phyloP scores from a whole-genome alignment of 2,113 vertebrate genomes.

The Pelmatolapia mariae region DNA sequence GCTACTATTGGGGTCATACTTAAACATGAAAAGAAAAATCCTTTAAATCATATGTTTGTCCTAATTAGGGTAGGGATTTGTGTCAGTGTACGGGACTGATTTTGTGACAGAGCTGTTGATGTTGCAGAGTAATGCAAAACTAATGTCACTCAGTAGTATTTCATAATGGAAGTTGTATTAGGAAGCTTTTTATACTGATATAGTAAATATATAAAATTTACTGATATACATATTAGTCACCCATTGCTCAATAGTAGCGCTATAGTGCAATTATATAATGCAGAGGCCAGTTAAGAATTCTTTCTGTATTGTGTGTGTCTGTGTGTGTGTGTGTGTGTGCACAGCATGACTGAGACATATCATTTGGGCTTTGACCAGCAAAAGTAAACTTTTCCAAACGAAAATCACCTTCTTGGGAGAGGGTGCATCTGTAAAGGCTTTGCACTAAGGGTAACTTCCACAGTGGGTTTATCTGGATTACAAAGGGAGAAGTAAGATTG shows the following conservation, averaged over 20 bases:
- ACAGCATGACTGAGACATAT: not conserved
- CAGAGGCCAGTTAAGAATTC: not conserved
- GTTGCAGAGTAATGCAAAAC: not conserved
- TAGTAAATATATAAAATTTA: not conserved
- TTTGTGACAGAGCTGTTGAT: not conserved
- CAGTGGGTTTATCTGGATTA: not conserved
- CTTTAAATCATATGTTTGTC: not conserved
- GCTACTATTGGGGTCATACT: not conserved
- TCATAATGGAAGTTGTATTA: conserved; percentile 16
- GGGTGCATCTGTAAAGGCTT: not conserved
- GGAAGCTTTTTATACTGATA: conserved; percentile 44
- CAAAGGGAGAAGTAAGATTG: not conserved
- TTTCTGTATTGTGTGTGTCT: not conserved
- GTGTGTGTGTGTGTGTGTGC: not conserved
- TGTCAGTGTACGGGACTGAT: not conserved
- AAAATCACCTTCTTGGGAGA: not conserved
- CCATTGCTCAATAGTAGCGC: conserved; percentile 27
- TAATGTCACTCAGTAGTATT: not conserved
- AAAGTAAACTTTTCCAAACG: not conserved
- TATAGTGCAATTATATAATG: conserved; percentile 63
- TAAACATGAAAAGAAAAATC: not conserved
- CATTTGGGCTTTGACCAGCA: not conserved
- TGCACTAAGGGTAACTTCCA: not conserved
- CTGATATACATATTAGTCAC: conserved; percentile 9
- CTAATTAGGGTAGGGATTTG: not conserved